Base-by-base conservation (phyloP, 2,113 vertebrate genomes). In the Holacanthus passer region DNA sequence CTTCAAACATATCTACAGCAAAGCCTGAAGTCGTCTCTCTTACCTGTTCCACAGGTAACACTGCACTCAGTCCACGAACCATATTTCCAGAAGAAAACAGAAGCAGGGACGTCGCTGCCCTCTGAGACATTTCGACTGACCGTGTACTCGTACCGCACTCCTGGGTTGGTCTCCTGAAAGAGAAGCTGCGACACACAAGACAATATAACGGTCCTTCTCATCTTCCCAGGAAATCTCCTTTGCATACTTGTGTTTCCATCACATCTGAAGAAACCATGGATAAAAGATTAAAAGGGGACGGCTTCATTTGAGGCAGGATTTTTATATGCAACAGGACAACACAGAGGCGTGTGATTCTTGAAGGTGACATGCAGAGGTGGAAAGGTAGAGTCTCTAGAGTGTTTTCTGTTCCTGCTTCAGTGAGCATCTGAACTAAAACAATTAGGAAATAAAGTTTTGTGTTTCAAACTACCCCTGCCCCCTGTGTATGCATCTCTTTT, bases 101-200 rank as follows among this genome's bases (percentile, higher is more conserved):
- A 81, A 0, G 70, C 79, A 5, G 69, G 71, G 0, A 84, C 47
- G 35, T 89, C 65, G 1, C 93, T 89, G 10, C 92, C 90, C 0
- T 88, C 65, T 0, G 88, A 79, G 0, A 86, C 39, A 0, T 95
- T 95, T 81, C 87, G 95, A 56, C 92, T 97, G 89, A 99, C 91
- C 58, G 97, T 98, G 95, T 98, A 99, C 83, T 99, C 95, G n/a
- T 97, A 99, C 27, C 94, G 92, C 35, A 99, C 96, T 0, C 98
- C 97, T 0, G 98, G 98, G 88, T 99, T 99, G 47, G 90, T 94
- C 88, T 98, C 98, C 91, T 99, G 98, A 60, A 99, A 99, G 39
- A 99, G 95, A 79, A 99, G 96, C 98, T 99, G 91, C 2, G 67
- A 64, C 22, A 90, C 19, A 91, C 24, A 32, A 70, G 27, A 73